Conservation (phyloP, 2,797 vertebrate genomes). For the Notolabrus celidotus region DNA sequence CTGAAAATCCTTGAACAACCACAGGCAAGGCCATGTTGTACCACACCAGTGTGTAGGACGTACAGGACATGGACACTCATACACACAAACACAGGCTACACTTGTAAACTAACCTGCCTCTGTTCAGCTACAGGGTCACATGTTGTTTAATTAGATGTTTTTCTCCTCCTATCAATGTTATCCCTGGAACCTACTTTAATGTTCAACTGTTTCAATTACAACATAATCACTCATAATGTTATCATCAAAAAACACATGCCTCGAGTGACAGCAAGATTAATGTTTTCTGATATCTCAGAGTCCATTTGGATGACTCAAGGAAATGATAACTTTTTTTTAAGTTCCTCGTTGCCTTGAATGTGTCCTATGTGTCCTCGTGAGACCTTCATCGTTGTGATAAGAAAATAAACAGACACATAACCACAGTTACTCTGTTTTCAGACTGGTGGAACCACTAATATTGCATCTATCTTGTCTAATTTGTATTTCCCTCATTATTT, state of each 20-base stretch:
- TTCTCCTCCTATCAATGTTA: not conserved
- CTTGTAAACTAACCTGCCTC: conserved; percentile 2
- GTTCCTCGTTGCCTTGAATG: conserved; percentile 4
- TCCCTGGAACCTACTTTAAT: not conserved
- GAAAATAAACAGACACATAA: conserved; percentile 28
- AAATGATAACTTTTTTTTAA: conserved; percentile 19
- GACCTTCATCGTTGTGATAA: not conserved
- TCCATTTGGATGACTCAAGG: conserved; percentile 12
- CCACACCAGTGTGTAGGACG: not conserved
- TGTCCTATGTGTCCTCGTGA: conserved; percentile 24
- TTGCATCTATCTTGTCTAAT: conserved; percentile 28
- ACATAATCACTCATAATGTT: conserved; percentile 14
- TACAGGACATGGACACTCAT: not conserved
- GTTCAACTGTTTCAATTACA: conserved; percentile 20
- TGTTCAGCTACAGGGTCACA: conserved; percentile 1
- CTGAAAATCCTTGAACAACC: conserved; percentile 64
- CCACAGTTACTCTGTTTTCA: conserved; percentile 28
- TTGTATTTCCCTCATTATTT: conserved; percentile 9
- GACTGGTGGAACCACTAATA: conserved; percentile 18
- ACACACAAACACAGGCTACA: not conserved
- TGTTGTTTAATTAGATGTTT: not conserved
- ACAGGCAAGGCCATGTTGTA: conserved; percentile 49
- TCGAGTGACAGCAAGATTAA: conserved; percentile 21
- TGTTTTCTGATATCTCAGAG: not conserved
- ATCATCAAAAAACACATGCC: not conserved